phyloP scores from a whole-genome alignment of 2,888 invertebrate species.

The Orthosia cruda region DNA sequence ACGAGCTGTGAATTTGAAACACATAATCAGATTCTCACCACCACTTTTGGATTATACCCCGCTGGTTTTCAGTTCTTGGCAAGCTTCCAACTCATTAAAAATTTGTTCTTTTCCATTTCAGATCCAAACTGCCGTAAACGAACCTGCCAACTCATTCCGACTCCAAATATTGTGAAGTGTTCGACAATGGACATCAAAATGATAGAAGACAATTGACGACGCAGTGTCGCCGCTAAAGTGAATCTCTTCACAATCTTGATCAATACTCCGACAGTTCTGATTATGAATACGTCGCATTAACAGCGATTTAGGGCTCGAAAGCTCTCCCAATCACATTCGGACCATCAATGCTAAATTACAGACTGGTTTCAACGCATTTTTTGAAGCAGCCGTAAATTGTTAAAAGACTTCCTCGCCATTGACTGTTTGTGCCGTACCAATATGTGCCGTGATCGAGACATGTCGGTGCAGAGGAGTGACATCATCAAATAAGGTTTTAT shows the following conservation, averaged over 20 bases:
- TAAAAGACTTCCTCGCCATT: slow-evolving; percentile 61
- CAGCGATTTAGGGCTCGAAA: slow-evolving; percentile 78
- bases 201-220: slow-evolving; percentile 87
- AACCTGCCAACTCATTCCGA: slow-evolving; percentile 27
- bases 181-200: slow-evolving; percentile 74
- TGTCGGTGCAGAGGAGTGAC: slow-evolving; percentile 88
- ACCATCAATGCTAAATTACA: slow-evolving; percentile 96
- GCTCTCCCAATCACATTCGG: slow-evolving; percentile 83
- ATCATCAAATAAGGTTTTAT: slow-evolving; percentile 86
- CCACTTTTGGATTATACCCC: slow-evolving; percentile 16
- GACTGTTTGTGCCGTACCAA: slow-evolving; percentile 86
- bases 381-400: slow-evolving; percentile 97
- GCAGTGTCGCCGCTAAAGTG: slow-evolving; percentile 43
- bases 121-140: slow-evolving; percentile 62
- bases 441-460: slow-evolving; percentile 96
- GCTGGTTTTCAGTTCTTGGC: slow-evolving; percentile 40
- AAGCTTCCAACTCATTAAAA: slow-evolving; percentile 52
- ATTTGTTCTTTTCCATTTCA: slow-evolving; percentile 75
- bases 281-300: slow-evolving; percentile 72
- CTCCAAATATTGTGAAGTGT: slow-evolving; percentile 49
- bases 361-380: slow-evolving; percentile 98
- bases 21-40: slow-evolving; percentile 39
- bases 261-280: slow-evolving; percentile 35
- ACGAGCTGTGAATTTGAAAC: slow-evolving; percentile 36
- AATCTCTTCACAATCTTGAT: slow-evolving; percentile 49